phyloP scores from a whole-genome alignment of 2,113 vertebrate genomes.

The Eulacestoma nigropectus region DNA sequence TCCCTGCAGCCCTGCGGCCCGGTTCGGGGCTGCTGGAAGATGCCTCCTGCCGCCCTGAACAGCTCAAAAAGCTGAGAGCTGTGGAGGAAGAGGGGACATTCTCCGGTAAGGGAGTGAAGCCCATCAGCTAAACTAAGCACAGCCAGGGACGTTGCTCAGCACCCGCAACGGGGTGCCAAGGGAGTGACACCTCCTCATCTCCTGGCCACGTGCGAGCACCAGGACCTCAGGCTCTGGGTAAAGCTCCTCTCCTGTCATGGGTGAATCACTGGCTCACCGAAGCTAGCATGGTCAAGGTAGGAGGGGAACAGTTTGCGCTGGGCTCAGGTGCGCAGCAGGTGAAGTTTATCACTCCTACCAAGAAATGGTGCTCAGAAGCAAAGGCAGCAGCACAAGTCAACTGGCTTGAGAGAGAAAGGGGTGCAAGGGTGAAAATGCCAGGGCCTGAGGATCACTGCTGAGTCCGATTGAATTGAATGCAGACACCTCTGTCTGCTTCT shows the following conservation, averaged over 20 bases:
- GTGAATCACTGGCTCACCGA: not conserved
- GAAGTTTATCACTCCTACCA: too few species aligned
- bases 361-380: not conserved
- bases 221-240: not conserved
- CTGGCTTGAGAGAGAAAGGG: not conserved
- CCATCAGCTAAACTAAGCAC: accelerated
- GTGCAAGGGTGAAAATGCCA: accelerated
- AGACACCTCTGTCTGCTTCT: not conserved
- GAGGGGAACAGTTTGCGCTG: too few species aligned
- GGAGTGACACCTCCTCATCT: accelerated
- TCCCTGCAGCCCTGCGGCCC: not conserved
- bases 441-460: too few species aligned
- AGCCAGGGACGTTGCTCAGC: not conserved
- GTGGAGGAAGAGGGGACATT: not conserved
- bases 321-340: accelerated
- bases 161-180: accelerated
- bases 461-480: accelerated
- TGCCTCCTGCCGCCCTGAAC: not conserved
- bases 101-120: not conserved
- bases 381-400: not conserved
- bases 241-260: not conserved
- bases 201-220: accelerated
- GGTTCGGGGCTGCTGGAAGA: not conserved
- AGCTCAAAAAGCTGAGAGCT: not conserved
- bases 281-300: accelerated